Base-by-base conservation (phyloP, 2,888 invertebrate genomes). In the Conistra vaccinii region DNA sequence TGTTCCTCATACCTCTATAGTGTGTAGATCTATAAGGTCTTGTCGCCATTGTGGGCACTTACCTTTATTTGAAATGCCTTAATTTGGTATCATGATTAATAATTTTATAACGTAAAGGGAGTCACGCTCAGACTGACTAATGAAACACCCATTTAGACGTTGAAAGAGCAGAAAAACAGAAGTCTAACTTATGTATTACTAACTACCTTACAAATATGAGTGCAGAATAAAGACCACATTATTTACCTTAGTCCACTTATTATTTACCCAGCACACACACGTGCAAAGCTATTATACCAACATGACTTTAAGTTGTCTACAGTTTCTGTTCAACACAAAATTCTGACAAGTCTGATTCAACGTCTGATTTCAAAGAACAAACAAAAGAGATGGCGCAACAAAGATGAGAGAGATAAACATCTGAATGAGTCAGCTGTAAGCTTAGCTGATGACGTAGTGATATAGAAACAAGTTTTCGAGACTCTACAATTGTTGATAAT, bases 301-400 rank as follows among this genome's bases (percentile, higher is more conserved):
- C 26, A 48, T 3, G 3, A 69, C 35, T 17, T 26, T 29, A 73
- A 80, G 57, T 60, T 32, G 3, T 32, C 62, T n/a, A n/a, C n/a
- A n/a, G n/a, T n/a, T 76, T 39, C 35, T 66, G 65, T 57, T 51
- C 60, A 60, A 55, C 4, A 29, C 20, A 35, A 32, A 69, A 32
- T 76, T 69, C 66, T 69, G 6, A 42, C 42, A 53, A 62, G 14
- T 58, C 23, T 61, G 68, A 83, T 69, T 72, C 60, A 66, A 61
- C 65, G 32, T 10, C 35, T n/a, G 78, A 72, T 81, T 81, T 81
- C 83, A 81, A 55, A 71, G 78, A 81, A 82, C n/a, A 45, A 55
- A 63, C 23, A 42, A n/a, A n/a, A 51, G 42, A 77, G 68, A 69
- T 69, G 62, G 63, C 62, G 17, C 17, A 45, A 79, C 57, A 72